Percentiles rank a stretch among this genome's conserved stretches.
phyloP scores from a whole-genome alignment of 1,140 invertebrate genomes.

The Caenorhabditis latens region DNA sequence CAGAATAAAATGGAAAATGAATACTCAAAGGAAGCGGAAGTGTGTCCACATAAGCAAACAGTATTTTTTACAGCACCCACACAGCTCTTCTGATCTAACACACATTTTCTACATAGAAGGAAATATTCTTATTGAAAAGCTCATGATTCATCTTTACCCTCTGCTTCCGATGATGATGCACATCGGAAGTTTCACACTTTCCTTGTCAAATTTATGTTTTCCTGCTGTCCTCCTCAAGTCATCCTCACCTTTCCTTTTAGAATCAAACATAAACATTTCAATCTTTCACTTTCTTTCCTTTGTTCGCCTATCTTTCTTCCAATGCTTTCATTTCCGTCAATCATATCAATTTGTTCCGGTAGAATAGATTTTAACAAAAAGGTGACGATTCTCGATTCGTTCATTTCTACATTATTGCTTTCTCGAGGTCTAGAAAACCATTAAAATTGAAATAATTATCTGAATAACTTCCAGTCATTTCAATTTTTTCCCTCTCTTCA shows the following conservation, averaged over 20 bases:
- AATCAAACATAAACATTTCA: constrained; percentile 32
- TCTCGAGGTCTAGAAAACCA: too few species aligned
- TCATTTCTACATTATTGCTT: background rate
- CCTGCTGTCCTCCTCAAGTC: background rate
- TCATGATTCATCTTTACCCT: constrained; percentile 33
- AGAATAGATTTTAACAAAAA: constrained; percentile 48
- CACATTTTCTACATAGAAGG: background rate
- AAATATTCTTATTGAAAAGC: background rate
- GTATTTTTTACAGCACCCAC: constrained; percentile 49
- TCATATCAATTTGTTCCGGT: constrained; percentile 55
- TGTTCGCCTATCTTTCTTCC: constrained; percentile 10
- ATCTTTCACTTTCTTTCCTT: constrained; percentile 17
- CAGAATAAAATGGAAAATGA: constrained; percentile 33
- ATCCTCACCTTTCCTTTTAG: background rate
- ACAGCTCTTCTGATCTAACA: background rate
- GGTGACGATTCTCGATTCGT: background rate
- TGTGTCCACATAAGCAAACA: constrained; percentile 46
- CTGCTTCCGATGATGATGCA: constrained; percentile 48
- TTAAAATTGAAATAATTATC: too few species aligned
- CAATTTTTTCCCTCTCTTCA: too few species aligned
- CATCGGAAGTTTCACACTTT: constrained; percentile 37
- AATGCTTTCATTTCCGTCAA: constrained; percentile 31
- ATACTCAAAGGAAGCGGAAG: constrained; percentile 51
- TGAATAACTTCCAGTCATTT: too few species aligned
- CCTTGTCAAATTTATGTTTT: background rate